These are phyloP conservation scores for Sinosuthora webbiana DNA, from an alignment of 2,113 vertebrate genomes.

Conservation along the genomic window DNA sequence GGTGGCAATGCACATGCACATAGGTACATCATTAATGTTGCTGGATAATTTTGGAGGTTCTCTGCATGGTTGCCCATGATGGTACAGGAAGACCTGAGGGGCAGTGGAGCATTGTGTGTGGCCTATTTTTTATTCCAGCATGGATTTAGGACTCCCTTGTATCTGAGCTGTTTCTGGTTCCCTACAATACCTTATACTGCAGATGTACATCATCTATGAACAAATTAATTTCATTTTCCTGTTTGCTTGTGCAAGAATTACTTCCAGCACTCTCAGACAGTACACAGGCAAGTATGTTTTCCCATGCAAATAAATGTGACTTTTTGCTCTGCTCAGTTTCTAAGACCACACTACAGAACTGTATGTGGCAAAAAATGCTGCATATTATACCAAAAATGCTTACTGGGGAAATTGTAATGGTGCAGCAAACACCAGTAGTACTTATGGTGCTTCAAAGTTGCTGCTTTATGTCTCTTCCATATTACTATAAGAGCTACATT, in stretches of 20 bases:
- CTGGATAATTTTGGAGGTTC: not conserved
- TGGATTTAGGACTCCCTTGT: not conserved
- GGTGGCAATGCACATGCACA: fast-evolving
- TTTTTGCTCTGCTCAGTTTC: not conserved
- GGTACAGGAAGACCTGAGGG: not conserved
- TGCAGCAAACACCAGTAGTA: not conserved
- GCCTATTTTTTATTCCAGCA: not conserved
- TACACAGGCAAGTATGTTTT: not conserved
- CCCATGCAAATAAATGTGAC: not conserved
- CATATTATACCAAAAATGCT: not conserved
- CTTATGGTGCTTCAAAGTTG: not conserved
- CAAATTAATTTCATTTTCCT: not conserved
- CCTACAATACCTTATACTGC: not conserved
- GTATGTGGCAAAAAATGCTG: not conserved
- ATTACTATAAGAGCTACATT: not conserved
- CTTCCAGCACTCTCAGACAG: not conserved
- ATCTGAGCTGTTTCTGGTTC: not conserved
- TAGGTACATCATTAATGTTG: fast-evolving
- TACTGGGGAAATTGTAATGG: not conserved
- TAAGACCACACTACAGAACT: not conserved
- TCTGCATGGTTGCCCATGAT: fast-evolving
- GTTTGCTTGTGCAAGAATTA: not conserved
- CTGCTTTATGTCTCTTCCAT: not conserved
- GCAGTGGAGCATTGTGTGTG: fast-evolving
- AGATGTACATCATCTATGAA: not conserved